Evolutionary conservation across 2,888 invertebrate genomes (phyloP).

Genomic region (Dolomedes plantarius): DNA sequence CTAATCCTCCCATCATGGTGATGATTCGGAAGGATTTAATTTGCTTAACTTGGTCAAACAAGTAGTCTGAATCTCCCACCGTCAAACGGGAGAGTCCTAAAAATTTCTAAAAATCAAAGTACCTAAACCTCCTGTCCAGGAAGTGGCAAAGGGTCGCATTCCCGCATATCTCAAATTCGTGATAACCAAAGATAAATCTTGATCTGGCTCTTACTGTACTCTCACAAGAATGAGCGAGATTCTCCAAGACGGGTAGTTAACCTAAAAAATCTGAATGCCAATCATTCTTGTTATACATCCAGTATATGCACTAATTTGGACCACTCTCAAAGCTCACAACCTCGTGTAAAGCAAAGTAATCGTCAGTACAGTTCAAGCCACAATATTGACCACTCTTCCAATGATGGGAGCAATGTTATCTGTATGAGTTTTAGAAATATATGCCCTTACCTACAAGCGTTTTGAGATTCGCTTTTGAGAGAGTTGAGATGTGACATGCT

Average conservation of each 20-base stretch:
- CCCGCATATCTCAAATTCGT: slow-evolving; percentile 53
- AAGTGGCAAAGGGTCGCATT: not conserved
- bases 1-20: too few species aligned
- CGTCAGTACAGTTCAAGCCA: not conserved
- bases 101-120: slow-evolving; percentile 56
- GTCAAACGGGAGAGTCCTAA: slow-evolving; percentile 22
- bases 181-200: slow-evolving; percentile 67
- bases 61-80: not conserved
- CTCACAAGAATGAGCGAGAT: slow-evolving; percentile 39
- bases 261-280: not conserved
- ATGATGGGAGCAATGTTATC: not conserved
- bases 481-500: too few species aligned
- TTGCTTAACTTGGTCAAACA: too few species aligned
- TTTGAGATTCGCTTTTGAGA: too few species aligned
- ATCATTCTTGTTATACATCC: slow-evolving; percentile 2
- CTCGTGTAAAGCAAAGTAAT: not conserved
- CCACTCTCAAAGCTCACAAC: slow-evolving; percentile 26
- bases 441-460: too few species aligned
- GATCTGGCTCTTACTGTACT: slow-evolving; percentile 51
- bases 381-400: not conserved
- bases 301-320: slow-evolving; percentile 20
- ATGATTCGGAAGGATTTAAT: too few species aligned
- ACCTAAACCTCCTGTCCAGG: slow-evolving; percentile 31
- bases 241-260: slow-evolving; percentile 48
- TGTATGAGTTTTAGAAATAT: too few species aligned